Base-by-base conservation (phyloP, 2,888 invertebrate species). In the Minunthozetes semirufus region DNA sequence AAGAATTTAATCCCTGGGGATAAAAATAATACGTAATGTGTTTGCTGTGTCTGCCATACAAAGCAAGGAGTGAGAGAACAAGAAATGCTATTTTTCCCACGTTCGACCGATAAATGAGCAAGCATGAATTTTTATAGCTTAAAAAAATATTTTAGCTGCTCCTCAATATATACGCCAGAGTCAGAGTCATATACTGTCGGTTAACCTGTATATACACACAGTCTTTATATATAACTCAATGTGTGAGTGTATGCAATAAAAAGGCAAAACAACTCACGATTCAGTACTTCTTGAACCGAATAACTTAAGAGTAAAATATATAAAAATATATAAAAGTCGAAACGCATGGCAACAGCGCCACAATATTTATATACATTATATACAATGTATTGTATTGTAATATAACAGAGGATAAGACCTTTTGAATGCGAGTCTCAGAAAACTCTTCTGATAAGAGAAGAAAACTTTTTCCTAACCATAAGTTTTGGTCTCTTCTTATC, bases 1-100 rank as follows among this genome's bases (percentile, higher is more conserved):
- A 63, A 63, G 63, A 63, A 63, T 63, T 63, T 63, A 63, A 63
- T 63, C 63, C 63, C 63, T 63, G 63, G 63, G 63, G 63, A 63
- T 63, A 63, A 33, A 13, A 63, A 33, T 63, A 29, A 33, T 33
- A 63, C 63, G 33, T 33, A 63, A 63, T 63, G 63, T 63, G 27
- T 63, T 63, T 63, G 33, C 63, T n/a, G 27, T 63, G 63, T 63
- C 17, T 63, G n/a, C 33, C 61, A 27, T 61, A 56, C 19, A 22
- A 11, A 50, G 56, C n/a, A 22, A 22, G 56, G 22, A 50, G 56
- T 11, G 56, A 19, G 56, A 56, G 63, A 63, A 19, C 63, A 33
- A 63, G 63, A 63, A 63, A 63, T 63, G 63, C 19, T 63, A 63
- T 63, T 29, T 63, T 63, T 63, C 63, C 63, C 63, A 63, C 63